phyloP scores from a whole-genome alignment of 2,888 invertebrate species.

The Cancer borealis region DNA sequence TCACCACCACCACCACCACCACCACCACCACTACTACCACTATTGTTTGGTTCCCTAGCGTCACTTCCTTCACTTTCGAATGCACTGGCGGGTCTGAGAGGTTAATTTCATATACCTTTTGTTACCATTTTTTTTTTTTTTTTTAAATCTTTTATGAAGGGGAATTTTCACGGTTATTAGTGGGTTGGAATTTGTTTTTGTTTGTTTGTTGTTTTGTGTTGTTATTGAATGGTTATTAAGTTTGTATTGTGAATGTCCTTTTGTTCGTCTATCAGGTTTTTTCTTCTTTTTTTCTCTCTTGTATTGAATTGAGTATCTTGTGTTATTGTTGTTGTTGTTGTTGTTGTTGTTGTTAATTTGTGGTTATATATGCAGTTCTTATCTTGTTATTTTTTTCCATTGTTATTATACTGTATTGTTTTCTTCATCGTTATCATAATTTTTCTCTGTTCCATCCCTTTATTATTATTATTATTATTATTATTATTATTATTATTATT shows the following conservation, averaged over 20 bases:
- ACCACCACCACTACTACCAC: background rate
- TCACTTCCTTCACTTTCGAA: constrained; percentile 4
- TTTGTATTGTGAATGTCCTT: constrained; percentile 2
- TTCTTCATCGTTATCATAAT: no score
- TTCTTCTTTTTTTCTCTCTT: no score
- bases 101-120: constrained; percentile 7
- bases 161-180: background rate
- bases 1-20: background rate
- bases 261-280: background rate
- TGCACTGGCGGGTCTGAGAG: background rate
- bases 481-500: background rate
- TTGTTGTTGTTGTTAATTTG: no score
- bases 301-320: no score
- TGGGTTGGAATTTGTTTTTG: background rate
- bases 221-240: background rate
- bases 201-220: background rate
- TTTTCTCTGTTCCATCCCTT: no score
- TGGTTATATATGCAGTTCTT: no score
- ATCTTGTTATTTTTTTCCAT: no score
- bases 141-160: background rate
- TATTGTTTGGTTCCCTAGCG: background rate
- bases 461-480: background rate
- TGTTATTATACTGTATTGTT: no score
- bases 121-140: background rate
- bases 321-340: no score